Conservation (phyloP, 2,888 invertebrate species). For the Strigamia crassipes region DNA sequence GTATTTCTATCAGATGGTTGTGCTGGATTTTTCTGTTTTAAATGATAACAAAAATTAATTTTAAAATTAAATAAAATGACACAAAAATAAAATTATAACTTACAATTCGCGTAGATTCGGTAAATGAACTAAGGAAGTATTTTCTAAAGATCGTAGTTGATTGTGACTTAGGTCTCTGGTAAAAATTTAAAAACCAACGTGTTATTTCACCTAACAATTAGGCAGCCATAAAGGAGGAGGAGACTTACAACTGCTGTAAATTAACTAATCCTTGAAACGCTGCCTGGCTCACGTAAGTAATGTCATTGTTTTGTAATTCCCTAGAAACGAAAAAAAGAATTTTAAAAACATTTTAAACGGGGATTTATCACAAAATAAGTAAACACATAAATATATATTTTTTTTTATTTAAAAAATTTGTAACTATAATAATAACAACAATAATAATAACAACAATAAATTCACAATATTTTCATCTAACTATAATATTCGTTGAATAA, state of each 20-base stretch:
- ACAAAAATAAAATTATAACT: slow-evolving; percentile 54
- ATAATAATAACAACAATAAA: too few relatives aligned
- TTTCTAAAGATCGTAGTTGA: slow-evolving; percentile 62
- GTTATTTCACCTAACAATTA: slow-evolving; percentile 2
- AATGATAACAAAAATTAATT: too few relatives aligned
- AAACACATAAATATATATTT: not conserved
- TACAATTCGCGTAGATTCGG: slow-evolving; percentile 63
- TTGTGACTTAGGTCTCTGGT: slow-evolving; percentile 67
- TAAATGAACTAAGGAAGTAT: slow-evolving; percentile 61
- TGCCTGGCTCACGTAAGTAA: slow-evolving; percentile 58
- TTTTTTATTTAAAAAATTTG: not conserved
- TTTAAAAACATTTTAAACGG: slow-evolving; percentile 50
- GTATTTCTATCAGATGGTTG: slow-evolving; percentile 66
- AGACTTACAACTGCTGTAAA: slow-evolving; percentile 57
- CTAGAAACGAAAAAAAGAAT: slow-evolving; percentile 51
- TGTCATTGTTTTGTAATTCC: slow-evolving; percentile 62
- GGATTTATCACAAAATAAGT: not conserved
- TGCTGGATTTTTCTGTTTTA: slow-evolving; percentile 64
- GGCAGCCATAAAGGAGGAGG: not conserved
- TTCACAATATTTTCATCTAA: too few relatives aligned
- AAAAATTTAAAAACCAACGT: slow-evolving; percentile 53
- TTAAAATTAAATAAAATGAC: too few relatives aligned
- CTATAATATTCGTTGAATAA: too few relatives aligned
- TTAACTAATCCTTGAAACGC: slow-evolving; percentile 55
- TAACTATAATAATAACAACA: too few relatives aligned